phyloP scores from a whole-genome alignment of 1,140 invertebrate genomes.

The Drosophila mayri region DNA sequence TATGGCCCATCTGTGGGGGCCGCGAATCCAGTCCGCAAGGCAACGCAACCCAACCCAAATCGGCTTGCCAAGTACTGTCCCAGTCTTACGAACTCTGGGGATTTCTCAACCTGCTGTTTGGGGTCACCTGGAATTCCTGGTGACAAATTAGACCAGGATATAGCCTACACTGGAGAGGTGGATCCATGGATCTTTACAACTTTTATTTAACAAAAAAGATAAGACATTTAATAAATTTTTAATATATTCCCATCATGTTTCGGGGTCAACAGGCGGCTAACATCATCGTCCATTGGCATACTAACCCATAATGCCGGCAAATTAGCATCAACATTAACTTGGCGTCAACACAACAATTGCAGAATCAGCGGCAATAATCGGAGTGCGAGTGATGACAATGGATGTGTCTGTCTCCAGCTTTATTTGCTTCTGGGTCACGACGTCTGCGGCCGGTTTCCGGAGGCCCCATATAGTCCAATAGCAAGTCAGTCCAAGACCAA shows the following conservation, averaged over 20 bases:
- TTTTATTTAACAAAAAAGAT: background rate
- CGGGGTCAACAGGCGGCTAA: constrained; percentile 9
- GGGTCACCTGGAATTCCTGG: constrained; percentile 14
- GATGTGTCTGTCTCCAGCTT: constrained; percentile 7
- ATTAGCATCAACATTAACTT: constrained; percentile 55
- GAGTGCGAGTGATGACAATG: constrained; percentile 38
- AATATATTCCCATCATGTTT: constrained; percentile 9
- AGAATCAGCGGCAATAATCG: constrained; percentile 14
- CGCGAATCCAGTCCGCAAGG: constrained; percentile 28
- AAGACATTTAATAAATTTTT: too few species aligned
- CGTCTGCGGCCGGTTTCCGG: constrained; percentile 1
- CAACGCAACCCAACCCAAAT: constrained; percentile 27
- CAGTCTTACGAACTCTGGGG: background rate
- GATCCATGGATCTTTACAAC: background rate
- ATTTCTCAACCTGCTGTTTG: background rate
- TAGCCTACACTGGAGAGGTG: background rate
- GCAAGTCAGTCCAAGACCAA: constrained; percentile 14
- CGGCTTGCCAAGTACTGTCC: background rate
- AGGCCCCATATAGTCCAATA: background rate
- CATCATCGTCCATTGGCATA: constrained; percentile 19
- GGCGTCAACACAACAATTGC: background rate
- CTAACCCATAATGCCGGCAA: constrained; percentile 56
- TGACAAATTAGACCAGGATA: constrained; percentile 8
- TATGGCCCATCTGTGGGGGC: constrained; percentile 49
- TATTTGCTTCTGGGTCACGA: constrained; percentile 53